phyloP scores from a whole-genome alignment of 1,140 invertebrate genomes.

The Ostrea denselamellosa region DNA sequence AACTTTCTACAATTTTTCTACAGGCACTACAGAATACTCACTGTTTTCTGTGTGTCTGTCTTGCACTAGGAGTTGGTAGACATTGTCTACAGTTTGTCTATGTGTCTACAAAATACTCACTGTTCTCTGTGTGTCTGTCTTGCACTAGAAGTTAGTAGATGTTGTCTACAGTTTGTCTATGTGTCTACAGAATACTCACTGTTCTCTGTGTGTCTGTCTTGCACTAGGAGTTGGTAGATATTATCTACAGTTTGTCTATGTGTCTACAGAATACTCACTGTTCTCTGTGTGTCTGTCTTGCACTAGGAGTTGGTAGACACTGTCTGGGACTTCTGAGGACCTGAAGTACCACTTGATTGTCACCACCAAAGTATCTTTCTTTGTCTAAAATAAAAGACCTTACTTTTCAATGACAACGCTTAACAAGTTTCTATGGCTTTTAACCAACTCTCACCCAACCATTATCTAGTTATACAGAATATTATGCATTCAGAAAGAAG shows the following conservation, averaged over 20 bases:
- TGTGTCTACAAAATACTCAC: background rate
- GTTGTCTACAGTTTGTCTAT: background rate
- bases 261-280: slow-evolving; percentile 58
- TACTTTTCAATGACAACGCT: background rate
- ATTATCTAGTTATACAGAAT: slow-evolving; percentile 16
- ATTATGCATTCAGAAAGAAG: slow-evolving; percentile 20
- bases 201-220: slow-evolving; percentile 78
- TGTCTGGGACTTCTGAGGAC: slow-evolving; percentile 80
- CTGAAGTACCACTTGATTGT: slow-evolving; percentile 81
- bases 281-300: slow-evolving; percentile 79
- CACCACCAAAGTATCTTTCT: slow-evolving; percentile 80
- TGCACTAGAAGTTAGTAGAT: background rate
- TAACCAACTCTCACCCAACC: background rate
- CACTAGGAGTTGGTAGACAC: slow-evolving; percentile 81
- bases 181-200: slow-evolving; percentile 55
- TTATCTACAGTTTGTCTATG: slow-evolving; percentile 70
- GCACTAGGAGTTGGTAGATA: slow-evolving; percentile 80
- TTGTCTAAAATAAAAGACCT: slow-evolving; percentile 77
- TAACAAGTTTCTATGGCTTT: background rate
- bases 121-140: background rate
- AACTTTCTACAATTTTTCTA: no score
- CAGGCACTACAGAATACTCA: slow-evolving; percentile 50
- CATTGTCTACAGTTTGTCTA: background rate
- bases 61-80: slow-evolving; percentile 61
- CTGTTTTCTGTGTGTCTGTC: slow-evolving; percentile 75